Evolutionary conservation across 2,888 invertebrate genomes (phyloP).

Genomic region (Himalopsyche anomala): DNA sequence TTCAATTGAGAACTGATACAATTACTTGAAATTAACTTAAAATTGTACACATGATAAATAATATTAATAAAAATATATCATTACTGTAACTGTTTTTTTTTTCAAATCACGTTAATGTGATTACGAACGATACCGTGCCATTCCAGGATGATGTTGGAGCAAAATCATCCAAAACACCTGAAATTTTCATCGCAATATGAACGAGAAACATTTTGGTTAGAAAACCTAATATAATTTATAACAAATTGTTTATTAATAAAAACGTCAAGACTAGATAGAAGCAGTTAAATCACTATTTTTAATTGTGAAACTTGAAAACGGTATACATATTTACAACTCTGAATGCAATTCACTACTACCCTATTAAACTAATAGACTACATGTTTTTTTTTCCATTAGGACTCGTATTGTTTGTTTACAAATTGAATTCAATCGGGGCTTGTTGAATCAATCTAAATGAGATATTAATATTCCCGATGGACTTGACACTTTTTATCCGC

Average conservation of each 20-base stretch:
- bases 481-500: too few relatives aligned
- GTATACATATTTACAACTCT: slow-evolving; percentile 12
- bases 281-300: background rate
- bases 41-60: slow-evolving; percentile 5
- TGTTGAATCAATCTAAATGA: too few relatives aligned
- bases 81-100: background rate
- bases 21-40: slow-evolving; percentile 24
- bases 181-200: background rate
- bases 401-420: too few relatives aligned
- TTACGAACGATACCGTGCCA: too few relatives aligned
- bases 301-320: background rate
- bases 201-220: background rate
- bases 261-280: slow-evolving; percentile 13
- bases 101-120: background rate
- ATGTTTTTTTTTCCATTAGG: too few relatives aligned
- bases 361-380: too few relatives aligned
- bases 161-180: background rate
- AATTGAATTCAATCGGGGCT: too few relatives aligned
- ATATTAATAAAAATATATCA: slow-evolving; percentile 42
- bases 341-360: background rate
- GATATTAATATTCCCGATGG: too few relatives aligned
- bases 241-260: background rate
- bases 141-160: background rate
- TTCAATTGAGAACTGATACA: slow-evolving; percentile 42
- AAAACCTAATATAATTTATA: background rate